Base-by-base conservation (phyloP, 1,140 invertebrate species). In the Sitobion miscanthi region DNA sequence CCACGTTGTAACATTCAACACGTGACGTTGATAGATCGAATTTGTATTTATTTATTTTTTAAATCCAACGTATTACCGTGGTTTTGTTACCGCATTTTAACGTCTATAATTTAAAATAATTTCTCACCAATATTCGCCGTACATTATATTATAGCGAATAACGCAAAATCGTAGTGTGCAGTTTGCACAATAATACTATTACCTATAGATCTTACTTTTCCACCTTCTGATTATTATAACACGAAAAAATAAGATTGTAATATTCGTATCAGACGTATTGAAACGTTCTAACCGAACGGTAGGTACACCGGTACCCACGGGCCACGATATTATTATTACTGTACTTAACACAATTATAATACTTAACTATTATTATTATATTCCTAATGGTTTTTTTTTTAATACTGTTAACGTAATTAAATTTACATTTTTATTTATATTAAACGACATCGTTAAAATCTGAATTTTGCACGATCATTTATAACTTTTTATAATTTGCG, bases 381-480 rank as follows among this genome's bases (percentile, higher is more conserved):
- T n/a, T n/a, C n/a, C 4, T 3, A 6, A 77, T n/a, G 14, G 62
- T 77, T 77, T n/a, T n/a, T 38, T n/a, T n/a, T 17, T 17, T n/a
- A 77, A 17, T 14, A n/a, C n/a, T 77, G 17, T 69, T 69, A 14
- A 9, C 8, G 30, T 69, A n/a, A 69, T 69, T 69, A 30, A 69
- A 69, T n/a, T 69, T 69, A 54, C 21, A 54, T 54, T 54, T 54
- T 23, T 38, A 82, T 35, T 20, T 2, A 38, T 38, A 82, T 82
- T 38, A 20, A 42, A 83, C 38, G 42, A 85, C 83, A 85, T 85
- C 83, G 42, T 85, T 85, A 85, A 85, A 85, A 85, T 85, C 38
- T 25, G 3, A 85, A 25, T 42, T 85, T 45, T 25, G 83, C 83
- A 45, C 8, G 3, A 42, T 45, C 38, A 25, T 85, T 85, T 85